These are phyloP conservation scores for Lepidotrigona ventralis DNA, from an alignment of 1,140 invertebrate genomes.

Conservation along the genomic window DNA sequence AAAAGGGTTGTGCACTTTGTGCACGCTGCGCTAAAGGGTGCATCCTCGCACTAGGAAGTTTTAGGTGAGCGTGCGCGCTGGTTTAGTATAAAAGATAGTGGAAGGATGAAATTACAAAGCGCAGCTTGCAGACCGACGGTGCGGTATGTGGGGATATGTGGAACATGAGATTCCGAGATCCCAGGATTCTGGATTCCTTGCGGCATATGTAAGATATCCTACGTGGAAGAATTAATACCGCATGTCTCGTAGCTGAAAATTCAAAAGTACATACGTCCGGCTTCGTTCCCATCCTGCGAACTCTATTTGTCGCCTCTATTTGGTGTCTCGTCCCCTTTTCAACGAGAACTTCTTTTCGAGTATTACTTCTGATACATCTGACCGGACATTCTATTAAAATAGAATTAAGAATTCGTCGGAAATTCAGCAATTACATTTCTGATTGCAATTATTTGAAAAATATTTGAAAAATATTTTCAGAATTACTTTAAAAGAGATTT, in stretches of 20 bases:
- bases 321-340: neutral
- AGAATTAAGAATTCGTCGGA: neutral
- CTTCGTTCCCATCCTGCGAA: neutral
- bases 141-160: conserved; percentile 26
- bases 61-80: neutral
- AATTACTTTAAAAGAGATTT: too few relatives aligned
- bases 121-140: conserved; percentile 13
- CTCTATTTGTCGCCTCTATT: too few relatives aligned
- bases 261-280: neutral
- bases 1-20: neutral
- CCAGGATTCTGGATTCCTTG: conserved; percentile 10
- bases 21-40: neutral
- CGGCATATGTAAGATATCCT: conserved; percentile 33
- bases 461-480: too few relatives aligned
- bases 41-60: neutral
- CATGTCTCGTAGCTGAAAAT: neutral
- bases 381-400: neutral
- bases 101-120: conserved; percentile 45
- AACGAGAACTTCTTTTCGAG: neutral
- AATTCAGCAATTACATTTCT: too few relatives aligned
- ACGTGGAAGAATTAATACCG: conserved; percentile 34
- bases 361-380: neutral
- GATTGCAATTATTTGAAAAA: too few relatives aligned
- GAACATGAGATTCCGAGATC: conserved; percentile 11
- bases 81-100: conserved; percentile 8